Base-by-base conservation (phyloP, 2,797 vertebrate genomes). In the Enteromius thamalakanensis region DNA sequence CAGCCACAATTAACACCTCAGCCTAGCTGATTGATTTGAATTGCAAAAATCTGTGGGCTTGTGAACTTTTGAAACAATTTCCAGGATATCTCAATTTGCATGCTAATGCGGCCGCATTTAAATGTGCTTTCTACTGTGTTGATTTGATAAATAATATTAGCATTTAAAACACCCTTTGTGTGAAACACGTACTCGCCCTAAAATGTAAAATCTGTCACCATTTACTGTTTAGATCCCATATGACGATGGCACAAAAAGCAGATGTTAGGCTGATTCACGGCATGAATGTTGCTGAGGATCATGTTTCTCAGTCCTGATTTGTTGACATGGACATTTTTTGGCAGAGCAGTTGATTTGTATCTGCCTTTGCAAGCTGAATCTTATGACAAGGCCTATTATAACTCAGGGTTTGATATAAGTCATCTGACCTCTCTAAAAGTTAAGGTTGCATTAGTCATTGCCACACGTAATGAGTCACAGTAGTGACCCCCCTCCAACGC, bases 401-500 rank as follows among this genome's bases (percentile, higher is more conserved):
- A 53, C 60, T 29, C 32, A 12, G 45, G 47, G 58, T 67, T 75
- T 53, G 17, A 45, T 60, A 60, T 3, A 75, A 82, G 71, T 76
- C 80, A 76, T 76, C 60, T 55, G 71, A 82, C 71, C 80, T 67
- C 80, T 74, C 45, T 65, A 53, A 82, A 76, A 82, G 71, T 82
- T 82, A 76, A 75, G 60, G 60, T 76, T 34, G 60, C 47, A 67
- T 82, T 82, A 82, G 80, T 82, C 80, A 81, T 4, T 26, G 64
- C 65, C 64, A 70, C 78, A 86, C 7, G 58, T 81, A 85, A 72
- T 86, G 67, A 86, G 71, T 85, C 86, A 85, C 34, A 87, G 81
- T 79, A 81, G 82, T 85, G 87, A 86, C 74, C 85, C 85, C 77
- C 68, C 81, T 74, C 77, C 68, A 69, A 87, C 84, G 75, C 83